Base-by-base conservation (phyloP, 2,888 invertebrate species). In the Nysson spinosus region DNA sequence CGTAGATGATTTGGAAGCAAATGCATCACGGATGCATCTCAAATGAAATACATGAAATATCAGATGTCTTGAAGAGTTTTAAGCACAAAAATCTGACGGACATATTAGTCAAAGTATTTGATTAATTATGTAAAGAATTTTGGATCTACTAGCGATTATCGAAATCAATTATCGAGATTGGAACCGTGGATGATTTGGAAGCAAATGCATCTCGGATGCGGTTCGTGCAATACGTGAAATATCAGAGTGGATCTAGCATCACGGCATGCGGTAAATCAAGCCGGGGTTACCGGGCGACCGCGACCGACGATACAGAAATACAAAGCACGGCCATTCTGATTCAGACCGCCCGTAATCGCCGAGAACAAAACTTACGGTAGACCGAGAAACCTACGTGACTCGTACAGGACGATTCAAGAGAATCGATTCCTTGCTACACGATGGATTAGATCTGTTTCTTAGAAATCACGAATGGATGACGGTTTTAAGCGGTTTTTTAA, bases 41-140 rank as follows among this genome's bases (percentile, higher is more conserved):
- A 60, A n/a, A n/a, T 75, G 75, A 72, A 73, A 75, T 79, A 76
- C 73, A 62, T 71, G 68, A 79, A 80, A 76, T 79, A 80, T 79
- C 77, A 70, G 70, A 67, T n/a, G n/a, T n/a, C n/a, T n/a, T n/a
- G n/a, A n/a, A n/a, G n/a, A n/a, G n/a, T n/a, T n/a, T n/a, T n/a
- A n/a, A n/a, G n/a, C n/a, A n/a, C n/a, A n/a, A n/a, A n/a, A n/a
- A n/a, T n/a, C n/a, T n/a, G n/a, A n/a, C n/a, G n/a, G n/a, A n/a
- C n/a, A n/a, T n/a, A n/a, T n/a, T n/a, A n/a, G n/a, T n/a, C n/a
- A n/a, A n/a, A n/a, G n/a, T n/a, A n/a, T n/a, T n/a, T n/a, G n/a
- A n/a, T n/a, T n/a, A n/a, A n/a, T n/a, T n/a, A n/a, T n/a, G n/a
- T n/a, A n/a, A n/a, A n/a, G n/a, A n/a, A n/a, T n/a, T n/a, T n/a